Conservation (phyloP, 2,113 vertebrate species). For the Channa argus region DNA sequence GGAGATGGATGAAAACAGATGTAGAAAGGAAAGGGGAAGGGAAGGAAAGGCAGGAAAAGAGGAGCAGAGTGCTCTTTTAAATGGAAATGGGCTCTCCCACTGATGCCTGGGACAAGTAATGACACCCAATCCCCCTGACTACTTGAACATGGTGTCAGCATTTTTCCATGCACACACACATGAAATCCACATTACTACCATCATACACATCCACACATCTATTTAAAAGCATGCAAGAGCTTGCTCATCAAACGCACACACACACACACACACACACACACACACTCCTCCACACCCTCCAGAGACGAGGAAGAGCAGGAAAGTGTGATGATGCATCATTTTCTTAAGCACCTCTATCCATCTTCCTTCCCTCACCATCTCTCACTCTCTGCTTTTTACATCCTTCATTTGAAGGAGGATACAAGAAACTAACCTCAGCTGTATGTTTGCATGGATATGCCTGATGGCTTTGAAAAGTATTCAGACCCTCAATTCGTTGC, state of each 20-base stretch:
- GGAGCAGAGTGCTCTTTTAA: constrained; percentile 61
- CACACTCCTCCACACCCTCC: constrained; percentile 28
- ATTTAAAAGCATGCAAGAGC: constrained; percentile 44
- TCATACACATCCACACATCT: constrained; percentile 14
- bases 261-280: constrained; percentile 6
- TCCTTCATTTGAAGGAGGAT: constrained; percentile 15
- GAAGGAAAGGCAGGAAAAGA: constrained; percentile 26
- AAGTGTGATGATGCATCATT: constrained; percentile 75
- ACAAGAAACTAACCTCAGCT: constrained; percentile 18
- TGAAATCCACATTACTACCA: constrained; percentile 20
- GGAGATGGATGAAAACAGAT: constrained; percentile 33
- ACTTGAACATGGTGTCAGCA: constrained; percentile 54
- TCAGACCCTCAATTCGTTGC: too few species aligned
- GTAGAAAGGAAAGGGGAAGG: constrained; percentile 36
- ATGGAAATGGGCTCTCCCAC: constrained; percentile 58
- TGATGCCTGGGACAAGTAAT: constrained; percentile 64
- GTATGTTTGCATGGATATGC: not conserved
- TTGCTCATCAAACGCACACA: constrained; percentile 23
- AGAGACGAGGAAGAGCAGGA: constrained; percentile 52
- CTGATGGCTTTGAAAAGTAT: too few species aligned
- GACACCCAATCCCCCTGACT: constrained; percentile 42
- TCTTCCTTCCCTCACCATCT: constrained; percentile 50
- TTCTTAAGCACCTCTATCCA: constrained; percentile 74
- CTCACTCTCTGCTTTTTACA: constrained; percentile 37
- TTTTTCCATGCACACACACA: constrained; percentile 39